phyloP scores from a whole-genome alignment of 2,888 invertebrate species.

The Tachina lurida region DNA sequence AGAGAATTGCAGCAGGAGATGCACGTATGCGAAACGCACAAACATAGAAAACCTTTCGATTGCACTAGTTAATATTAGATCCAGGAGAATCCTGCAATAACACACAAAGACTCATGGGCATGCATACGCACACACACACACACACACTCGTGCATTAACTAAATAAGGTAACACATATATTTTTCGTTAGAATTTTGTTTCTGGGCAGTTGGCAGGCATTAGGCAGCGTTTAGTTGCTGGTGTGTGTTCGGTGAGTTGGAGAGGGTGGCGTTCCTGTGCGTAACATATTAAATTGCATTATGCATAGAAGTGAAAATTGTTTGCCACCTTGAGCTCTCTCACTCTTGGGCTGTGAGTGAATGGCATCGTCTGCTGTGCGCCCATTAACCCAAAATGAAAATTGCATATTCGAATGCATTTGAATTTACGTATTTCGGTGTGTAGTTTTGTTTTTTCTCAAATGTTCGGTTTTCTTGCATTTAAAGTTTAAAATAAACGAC shows the following conservation, averaged over 20 bases:
- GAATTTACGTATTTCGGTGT: constrained; percentile 40
- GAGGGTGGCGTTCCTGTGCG: constrained; percentile 62
- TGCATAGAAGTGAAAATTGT: constrained; percentile 74
- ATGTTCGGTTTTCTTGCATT: constrained; percentile 46
- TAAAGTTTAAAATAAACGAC: constrained; percentile 55
- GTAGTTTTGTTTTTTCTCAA: constrained; percentile 25
- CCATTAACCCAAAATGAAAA: constrained; percentile 58
- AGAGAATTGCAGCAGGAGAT: constrained; percentile 2
- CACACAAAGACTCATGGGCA: constrained; percentile 18
- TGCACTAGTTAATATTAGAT: constrained; percentile 59
- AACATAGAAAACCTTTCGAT: constrained; percentile 36
- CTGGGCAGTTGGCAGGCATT: constrained; percentile 46
- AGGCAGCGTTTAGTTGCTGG: constrained; percentile 22
- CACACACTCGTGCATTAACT: constrained; percentile 1
- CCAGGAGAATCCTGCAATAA: constrained; percentile 37
- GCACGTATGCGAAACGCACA: constrained; percentile 19
- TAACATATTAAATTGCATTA: constrained; percentile 75
- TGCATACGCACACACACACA: constrained; percentile 17
- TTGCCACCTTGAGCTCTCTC: constrained; percentile 68
- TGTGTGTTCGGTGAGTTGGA: background rate
- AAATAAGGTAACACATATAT: constrained; percentile 35
- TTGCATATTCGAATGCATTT: constrained; percentile 54
- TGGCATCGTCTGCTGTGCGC: constrained; percentile 23
- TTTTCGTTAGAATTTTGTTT: constrained; percentile 55
- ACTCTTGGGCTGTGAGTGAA: constrained; percentile 2